Conservation (phyloP, 2,888 invertebrate species). For the Mesopsocus fuscifrons region DNA sequence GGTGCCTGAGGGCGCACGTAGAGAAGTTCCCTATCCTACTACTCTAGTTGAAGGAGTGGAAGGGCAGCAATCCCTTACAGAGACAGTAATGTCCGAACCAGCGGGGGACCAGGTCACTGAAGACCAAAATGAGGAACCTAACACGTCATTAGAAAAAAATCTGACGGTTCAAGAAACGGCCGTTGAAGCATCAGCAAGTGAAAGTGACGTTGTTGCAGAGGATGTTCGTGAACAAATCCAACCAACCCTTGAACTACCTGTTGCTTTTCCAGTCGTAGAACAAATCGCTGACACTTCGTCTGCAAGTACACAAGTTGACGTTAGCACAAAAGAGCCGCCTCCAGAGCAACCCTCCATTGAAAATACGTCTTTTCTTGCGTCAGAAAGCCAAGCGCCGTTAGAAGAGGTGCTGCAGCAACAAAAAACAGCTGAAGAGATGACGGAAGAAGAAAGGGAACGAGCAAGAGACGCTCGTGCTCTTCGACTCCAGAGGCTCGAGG, state of each 20-base stretch:
- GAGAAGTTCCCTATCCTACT: neutral
- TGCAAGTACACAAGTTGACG: too few species aligned
- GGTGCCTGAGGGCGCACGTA: neutral
- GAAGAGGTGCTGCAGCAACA: constrained; percentile 14
- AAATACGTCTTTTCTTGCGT: too few species aligned
- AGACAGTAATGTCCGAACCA: neutral
- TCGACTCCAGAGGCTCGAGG: constrained; percentile 51
- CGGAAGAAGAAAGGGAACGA: constrained; percentile 18
- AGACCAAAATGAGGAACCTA: constrained; percentile 1
- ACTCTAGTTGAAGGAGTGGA: neutral
- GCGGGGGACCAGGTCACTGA: constrained; percentile 6
- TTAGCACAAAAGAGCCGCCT: too few species aligned
- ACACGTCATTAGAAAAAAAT: too few species aligned
- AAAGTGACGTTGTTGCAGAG: neutral
- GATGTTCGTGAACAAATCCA: too few species aligned
- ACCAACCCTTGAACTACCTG: neutral
- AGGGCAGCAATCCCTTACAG: neutral
- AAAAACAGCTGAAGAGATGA: constrained; percentile 32
- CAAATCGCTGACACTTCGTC: too few species aligned
- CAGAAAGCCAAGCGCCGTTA: too few species aligned
- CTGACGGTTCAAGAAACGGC: neutral
- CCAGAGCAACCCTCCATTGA: too few species aligned
- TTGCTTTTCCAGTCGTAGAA: neutral
- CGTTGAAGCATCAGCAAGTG: neutral
- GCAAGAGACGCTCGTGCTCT: constrained; percentile 36